Percentiles rank a stretch among this genome's conserved stretches.
phyloP scores from a whole-genome alignment of 2,113 vertebrate genomes.

The Formicarius rufipectus region DNA sequence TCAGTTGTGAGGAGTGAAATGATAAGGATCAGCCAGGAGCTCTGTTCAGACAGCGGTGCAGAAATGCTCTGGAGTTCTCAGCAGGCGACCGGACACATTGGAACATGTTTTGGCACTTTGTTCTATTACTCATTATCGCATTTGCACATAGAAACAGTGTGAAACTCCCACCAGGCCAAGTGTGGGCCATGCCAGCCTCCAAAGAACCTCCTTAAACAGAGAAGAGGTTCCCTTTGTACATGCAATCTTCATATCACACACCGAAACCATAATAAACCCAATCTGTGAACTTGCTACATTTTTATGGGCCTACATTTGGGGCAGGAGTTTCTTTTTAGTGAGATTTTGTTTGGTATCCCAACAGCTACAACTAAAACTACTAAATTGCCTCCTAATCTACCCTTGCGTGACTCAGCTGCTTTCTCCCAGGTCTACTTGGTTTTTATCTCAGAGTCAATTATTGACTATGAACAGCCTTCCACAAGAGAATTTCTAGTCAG shows the following conservation, averaged over 20 bases:
- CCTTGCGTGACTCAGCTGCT: not conserved
- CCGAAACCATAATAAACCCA: not conserved
- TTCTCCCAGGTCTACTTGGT: not conserved
- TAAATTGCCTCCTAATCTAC: not conserved
- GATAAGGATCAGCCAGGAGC: not conserved
- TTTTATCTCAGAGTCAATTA: not conserved
- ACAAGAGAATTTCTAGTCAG: not conserved
- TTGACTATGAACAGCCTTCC: not conserved
- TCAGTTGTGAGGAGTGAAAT: not conserved
- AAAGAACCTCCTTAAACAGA: not conserved
- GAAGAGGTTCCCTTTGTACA: not conserved
- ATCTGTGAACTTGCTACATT: not conserved
- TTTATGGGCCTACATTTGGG: not conserved
- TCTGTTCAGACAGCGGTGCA: not conserved
- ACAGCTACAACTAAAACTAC: not conserved
- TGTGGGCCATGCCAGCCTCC: not conserved
- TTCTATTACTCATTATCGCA: not conserved
- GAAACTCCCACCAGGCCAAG: not conserved
- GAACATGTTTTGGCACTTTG: not conserved
- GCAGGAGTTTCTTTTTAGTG: not conserved
- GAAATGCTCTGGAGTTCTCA: not conserved
- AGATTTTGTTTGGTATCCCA: not conserved
- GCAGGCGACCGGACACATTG: not conserved
- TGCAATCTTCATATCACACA: not conserved
- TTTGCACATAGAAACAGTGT: not conserved